Base-by-base conservation (phyloP, 1,140 invertebrate genomes). In the Drosophila arizonae region DNA sequence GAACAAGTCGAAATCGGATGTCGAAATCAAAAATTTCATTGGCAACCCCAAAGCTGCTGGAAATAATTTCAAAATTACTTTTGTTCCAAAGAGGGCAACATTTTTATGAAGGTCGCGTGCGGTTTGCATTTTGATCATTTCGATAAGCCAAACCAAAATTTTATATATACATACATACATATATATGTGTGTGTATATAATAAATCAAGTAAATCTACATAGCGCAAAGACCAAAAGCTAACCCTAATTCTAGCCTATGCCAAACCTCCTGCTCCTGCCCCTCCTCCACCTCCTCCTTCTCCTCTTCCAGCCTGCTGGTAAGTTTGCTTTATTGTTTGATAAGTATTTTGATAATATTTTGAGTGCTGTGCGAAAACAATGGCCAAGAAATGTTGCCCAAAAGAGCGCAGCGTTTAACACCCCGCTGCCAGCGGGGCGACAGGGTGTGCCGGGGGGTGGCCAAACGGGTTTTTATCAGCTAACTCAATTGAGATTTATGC, bases 91-190 rank as follows among this genome's bases (percentile, higher is more conserved):
- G 55, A 70, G 74, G 63, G 70, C 63, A 75, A 62, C 64, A 74
- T 78, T 90, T 90, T 90, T 90, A 90, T 90, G 87, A 90, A 90
- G 87, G 87, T 90, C 87, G 87, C 87, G 87, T 90, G 87, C 87
- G 71, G 76, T 84, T 88, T 76, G 26, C 58, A 64, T 68, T 48
- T 43, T 36, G 82, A 86, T 87, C 79, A 76, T 15, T 4, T 4
- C 21, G 39, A 63, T 69, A 87, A 76, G 68, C 50, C 54, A 4
- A 36, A 33, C 54, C 51, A 30, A 72, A 60, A 63, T 4, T 21
- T 6, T 30, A 71, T 66, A 87, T 55, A 39, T 39, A 8, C 3
- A 39, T 39, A 11, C 8, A 1, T 36, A 36, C 9, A 36, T 36
- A 10, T 36, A 10, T 36, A 36, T 24, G 21, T 24, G 21, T 24